Conservation (phyloP, 2,888 invertebrate species). For the Celastrina argiolus region DNA sequence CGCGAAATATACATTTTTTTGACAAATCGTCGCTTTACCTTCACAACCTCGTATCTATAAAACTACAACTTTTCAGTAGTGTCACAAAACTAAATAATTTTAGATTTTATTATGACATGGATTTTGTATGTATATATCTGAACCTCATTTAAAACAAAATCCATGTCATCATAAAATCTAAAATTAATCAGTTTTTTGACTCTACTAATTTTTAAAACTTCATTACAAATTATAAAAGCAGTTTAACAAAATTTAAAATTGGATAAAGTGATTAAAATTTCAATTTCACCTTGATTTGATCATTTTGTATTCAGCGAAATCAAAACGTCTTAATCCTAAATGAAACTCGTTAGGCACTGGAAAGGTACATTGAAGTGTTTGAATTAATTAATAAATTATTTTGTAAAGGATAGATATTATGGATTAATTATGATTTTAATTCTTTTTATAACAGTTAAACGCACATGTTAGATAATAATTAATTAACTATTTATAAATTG, state of each 20-base stretch:
- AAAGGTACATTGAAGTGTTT: too few relatives aligned
- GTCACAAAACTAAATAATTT: too few relatives aligned
- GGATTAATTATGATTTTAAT: neutral
- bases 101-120: too few relatives aligned
- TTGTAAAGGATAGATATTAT: neutral
- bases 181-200: too few relatives aligned
- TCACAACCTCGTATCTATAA: too few relatives aligned
- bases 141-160: too few relatives aligned
- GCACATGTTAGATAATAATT: neutral
- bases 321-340: slow-evolving; percentile 7
- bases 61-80: too few relatives aligned
- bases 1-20: too few relatives aligned
- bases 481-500: too few relatives aligned
- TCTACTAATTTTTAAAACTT: neutral
- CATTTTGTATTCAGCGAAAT: slow-evolving; percentile 8
- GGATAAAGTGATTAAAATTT: neutral
- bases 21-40: too few relatives aligned
- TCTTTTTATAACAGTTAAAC: neutral
- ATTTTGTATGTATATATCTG: too few relatives aligned
- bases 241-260: neutral
- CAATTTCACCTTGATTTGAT: neutral
- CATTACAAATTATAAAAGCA: neutral
- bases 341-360: neutral
- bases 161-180: too few relatives aligned
- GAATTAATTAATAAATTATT: neutral